These are phyloP conservation scores for Helarctos malayanus DNA, from an alignment of 2,797 vertebrate species.

Conservation along the genomic window DNA sequence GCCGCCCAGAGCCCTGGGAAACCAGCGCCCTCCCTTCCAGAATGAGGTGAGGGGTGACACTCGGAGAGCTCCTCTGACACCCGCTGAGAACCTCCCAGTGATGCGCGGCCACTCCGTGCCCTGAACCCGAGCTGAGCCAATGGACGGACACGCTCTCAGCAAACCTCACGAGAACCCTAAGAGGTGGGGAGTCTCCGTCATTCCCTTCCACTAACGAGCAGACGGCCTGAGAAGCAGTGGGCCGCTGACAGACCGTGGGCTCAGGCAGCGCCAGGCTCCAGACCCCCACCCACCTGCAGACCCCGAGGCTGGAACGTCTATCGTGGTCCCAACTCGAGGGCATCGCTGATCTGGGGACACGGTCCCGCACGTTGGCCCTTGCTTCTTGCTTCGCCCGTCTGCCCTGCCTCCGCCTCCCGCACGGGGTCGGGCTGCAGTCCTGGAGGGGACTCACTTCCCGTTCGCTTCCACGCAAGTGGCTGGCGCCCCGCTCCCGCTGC, in stretches of 20 bases:
- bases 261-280: neutral
- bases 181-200: accelerated
- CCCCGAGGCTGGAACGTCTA: neutral
- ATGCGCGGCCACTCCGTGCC: accelerated
- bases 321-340: no score
- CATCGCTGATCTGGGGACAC: neutral
- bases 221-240: neutral
- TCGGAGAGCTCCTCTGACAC: no score
- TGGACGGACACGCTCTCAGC: neutral
- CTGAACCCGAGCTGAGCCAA: neutral
- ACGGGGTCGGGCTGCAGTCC: neutral
- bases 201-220: no score
- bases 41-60: neutral
- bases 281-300: neutral
- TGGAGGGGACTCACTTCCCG: accelerated
- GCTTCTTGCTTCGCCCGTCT: neutral
- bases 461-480: neutral
- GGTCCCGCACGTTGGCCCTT: neutral
- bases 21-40: neutral
- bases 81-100: neutral
- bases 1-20: conserved; percentile 28
- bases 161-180: neutral
- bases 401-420: neutral
- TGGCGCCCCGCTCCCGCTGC: neutral
- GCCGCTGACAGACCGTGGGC: no score